phyloP scores from a whole-genome alignment of 2,888 invertebrate species.

The Nomada flava region DNA sequence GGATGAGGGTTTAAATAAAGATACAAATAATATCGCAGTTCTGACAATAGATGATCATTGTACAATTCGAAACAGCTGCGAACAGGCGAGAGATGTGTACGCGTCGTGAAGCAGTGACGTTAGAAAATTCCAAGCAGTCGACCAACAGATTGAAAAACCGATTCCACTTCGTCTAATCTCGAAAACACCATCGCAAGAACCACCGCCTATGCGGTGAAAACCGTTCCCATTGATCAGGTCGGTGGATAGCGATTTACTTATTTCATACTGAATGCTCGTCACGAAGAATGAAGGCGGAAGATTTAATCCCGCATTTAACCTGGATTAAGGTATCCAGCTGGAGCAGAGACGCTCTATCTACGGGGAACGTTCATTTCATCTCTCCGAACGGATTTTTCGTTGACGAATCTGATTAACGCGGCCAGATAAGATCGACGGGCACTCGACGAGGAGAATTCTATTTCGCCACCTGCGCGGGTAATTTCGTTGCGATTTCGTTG shows the following conservation, averaged over 20 bases:
- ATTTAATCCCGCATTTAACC: slow-evolving; percentile 33
- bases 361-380: slow-evolving; percentile 34
- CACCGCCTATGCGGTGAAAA: neutral
- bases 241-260: neutral
- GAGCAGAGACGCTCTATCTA: slow-evolving; percentile 9
- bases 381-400: slow-evolving; percentile 18
- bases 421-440: slow-evolving; percentile 22
- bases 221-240: neutral
- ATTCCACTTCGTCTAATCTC: too few relatives aligned
- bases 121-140: too few relatives aligned
- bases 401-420: slow-evolving; percentile 43
- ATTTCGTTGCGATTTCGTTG: neutral
- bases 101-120: too few relatives aligned
- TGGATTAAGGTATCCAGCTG: slow-evolving; percentile 20
- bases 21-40: too few relatives aligned
- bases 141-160: too few relatives aligned
- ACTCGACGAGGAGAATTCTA: slow-evolving; percentile 41
- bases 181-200: too few relatives aligned
- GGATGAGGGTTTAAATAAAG: too few relatives aligned
- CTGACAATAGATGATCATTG: too few relatives aligned
- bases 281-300: neutral
- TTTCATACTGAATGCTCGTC: neutral
- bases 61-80: too few relatives aligned
- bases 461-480: slow-evolving; percentile 52
- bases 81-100: too few relatives aligned